These are phyloP conservation scores for Rhyacophila brunnea DNA, from an alignment of 1,140 invertebrate species.

Conservation along the genomic window DNA sequence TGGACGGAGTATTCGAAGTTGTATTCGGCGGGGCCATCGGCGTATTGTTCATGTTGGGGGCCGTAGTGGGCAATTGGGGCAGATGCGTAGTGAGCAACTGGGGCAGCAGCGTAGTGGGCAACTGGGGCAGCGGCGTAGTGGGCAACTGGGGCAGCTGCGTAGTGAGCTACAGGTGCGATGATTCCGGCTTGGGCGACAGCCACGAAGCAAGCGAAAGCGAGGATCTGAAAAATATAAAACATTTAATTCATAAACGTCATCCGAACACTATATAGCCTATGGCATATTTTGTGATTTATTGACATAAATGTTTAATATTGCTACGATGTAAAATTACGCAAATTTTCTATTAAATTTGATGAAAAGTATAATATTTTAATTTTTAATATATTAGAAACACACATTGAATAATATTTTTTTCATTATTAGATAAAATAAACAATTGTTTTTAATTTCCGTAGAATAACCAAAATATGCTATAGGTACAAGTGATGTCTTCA, in stretches of 20 bases:
- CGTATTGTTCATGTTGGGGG: slow-evolving; percentile 34
- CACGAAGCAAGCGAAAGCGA: slow-evolving; percentile 30
- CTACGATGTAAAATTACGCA: background rate
- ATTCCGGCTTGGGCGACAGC: slow-evolving; percentile 18
- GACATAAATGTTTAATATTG: background rate
- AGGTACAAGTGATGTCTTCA: too few relatives aligned
- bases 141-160: slow-evolving; percentile 33
- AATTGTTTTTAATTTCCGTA: too few relatives aligned
- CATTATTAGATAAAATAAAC: too few relatives aligned
- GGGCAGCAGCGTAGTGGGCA: slow-evolving; percentile 33
- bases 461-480: too few relatives aligned
- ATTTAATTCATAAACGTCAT: background rate
- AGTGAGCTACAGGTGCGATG: slow-evolving; percentile 32
- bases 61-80: slow-evolving; percentile 28
- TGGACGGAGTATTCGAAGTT: slow-evolving; percentile 55
- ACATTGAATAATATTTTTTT: too few relatives aligned
- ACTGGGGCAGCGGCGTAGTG: slow-evolving; percentile 38
- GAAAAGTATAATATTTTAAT: too few relatives aligned
- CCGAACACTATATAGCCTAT: too few relatives aligned
- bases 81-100: slow-evolving; percentile 37
- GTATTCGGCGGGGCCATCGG: slow-evolving; percentile 51
- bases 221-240: slow-evolving; percentile 11
- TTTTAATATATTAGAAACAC: too few relatives aligned
- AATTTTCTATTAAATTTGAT: background rate
- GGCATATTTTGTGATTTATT: background rate